Base-by-base conservation (phyloP, 64 coral and sea anemone genomes). In the Montipora efflorescens region DNA sequence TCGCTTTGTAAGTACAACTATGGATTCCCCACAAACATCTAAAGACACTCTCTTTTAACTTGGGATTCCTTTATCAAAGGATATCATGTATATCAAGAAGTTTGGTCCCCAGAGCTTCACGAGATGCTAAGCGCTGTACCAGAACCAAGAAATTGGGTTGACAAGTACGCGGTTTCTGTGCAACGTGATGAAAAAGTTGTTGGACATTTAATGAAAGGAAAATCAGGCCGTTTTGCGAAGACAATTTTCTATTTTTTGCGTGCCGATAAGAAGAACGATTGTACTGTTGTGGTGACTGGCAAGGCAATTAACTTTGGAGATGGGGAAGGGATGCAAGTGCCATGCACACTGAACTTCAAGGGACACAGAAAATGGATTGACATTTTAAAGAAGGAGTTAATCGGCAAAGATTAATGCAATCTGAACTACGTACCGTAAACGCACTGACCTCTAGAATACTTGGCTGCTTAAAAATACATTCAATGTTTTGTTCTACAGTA, bases 151-250 rank as follows among this genome's bases (percentile, higher is more conserved):
- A 92, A 92, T 84, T 62, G 84, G 53, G 79, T 92, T 57, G 79
- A 92, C 90, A 92, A 92, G 79, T 92, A 92, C 80, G 67, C 90
- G 78, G 90, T 92, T 82, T 83, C 10, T 84, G 80, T 92, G 19
- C 79, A 82, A 92, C 22, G 49, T 73, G 64, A 81, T 91, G 90
- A 48, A 79, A 49, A 92, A 75, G 67, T 84, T 53, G 79, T 92
- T 77, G 90, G 80, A 61, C 79, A 92, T 75, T 83, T 81, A 76
- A 82, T 90, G 88, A 90, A 90, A 90, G 76, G 59, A 25, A 90
- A 79, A 48, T 46, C 88, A 23, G 88, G 76, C 12, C 88, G 88
- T 66, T 90, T 90, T 67, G 84, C 75, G 25, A 90, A 75, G 80
- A 83, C 71, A 84, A 92, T 83, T 92, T 76, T 92, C 79, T 83